Base-by-base conservation (phyloP, 2,888 invertebrate species). In the Coenonympha arcania region DNA sequence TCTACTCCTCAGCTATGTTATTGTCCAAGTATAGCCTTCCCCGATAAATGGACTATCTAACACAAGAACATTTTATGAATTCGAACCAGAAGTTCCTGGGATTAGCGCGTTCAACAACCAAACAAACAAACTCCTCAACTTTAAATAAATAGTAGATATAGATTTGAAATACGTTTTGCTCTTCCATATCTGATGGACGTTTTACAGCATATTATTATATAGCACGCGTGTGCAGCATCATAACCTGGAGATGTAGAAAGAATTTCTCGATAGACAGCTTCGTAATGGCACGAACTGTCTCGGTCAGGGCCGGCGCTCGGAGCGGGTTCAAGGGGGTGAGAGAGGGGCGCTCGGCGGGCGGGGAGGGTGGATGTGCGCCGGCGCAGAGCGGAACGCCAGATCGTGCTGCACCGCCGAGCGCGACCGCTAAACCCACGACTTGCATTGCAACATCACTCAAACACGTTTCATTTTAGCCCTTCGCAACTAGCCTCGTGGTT, bases 351-450 rank as follows among this genome's bases (percentile, higher is more conserved):
- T n/a, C n/a, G 36, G 37, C 30, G 41, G 40, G 26, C 50, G 44
- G 39, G 63, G 59, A 65, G 64, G 68, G 64, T 64, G 65, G 66
- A 57, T 56, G 60, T 69, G 69, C 69, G 73, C 71, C 73, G 65
- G 76, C 80, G 79, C 73, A 75, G 63, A 83, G 80, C 85, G 85
- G 83, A 86, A 84, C 84, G 83, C 71, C 74, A 84, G 85, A 85
- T 84, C 85, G 85, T 86, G 85, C 79, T 78, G 85, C 85, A 78
- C 79, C 84, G 85, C 73, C 78, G 69, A 86, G 85, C 85, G 78
- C 85, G 80, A 85, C 86, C 85, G 83, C 84, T 73, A 78, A 76
- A 78, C 66, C 71, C 71, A 70, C 77, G 75, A 64, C 79, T 79
- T 73, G 76, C 75, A 73, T 82, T 80, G 84, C 85, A 83, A 80